phyloP scores from a whole-genome alignment of 2,113 vertebrate genomes.

The Mormyrus iriodes region DNA sequence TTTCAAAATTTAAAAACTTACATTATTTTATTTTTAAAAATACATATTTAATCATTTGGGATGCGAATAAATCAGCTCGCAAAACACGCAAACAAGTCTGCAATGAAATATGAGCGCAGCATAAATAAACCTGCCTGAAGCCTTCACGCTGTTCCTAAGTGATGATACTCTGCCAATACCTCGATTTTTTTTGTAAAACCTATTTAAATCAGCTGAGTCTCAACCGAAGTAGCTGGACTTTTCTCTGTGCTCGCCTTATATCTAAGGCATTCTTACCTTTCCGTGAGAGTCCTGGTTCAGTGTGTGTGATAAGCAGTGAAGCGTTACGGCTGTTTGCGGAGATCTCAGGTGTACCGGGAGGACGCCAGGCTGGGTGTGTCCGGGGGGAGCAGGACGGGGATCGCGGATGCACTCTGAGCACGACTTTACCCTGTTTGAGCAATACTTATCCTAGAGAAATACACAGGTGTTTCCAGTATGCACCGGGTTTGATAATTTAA shows the following conservation, averaged over 20 bases:
- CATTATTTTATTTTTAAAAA: background rate
- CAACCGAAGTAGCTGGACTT: background rate
- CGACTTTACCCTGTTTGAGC: slow-evolving; percentile 1
- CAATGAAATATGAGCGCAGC: background rate
- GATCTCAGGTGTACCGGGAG: background rate
- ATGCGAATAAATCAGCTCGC: background rate
- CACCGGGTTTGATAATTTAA: background rate
- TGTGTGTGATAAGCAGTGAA: background rate
- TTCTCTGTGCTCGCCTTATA: background rate
- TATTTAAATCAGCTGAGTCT: background rate
- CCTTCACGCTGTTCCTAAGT: background rate
- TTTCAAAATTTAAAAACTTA: too few species aligned
- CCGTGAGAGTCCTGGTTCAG: background rate
- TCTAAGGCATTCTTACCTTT: background rate
- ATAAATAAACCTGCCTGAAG: background rate
- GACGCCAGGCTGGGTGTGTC: background rate
- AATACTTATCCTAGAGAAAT: background rate
- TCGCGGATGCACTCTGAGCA: background rate
- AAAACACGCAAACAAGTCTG: background rate
- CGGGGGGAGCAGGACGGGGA: background rate
- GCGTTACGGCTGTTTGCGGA: background rate
- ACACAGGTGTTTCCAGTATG: background rate
- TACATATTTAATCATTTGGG: background rate
- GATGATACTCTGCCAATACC: background rate
- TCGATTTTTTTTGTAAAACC: background rate